These are phyloP conservation scores for Lutjanus argentimaculatus DNA, from an alignment of 2,797 vertebrate species.

Conservation along the genomic window DNA sequence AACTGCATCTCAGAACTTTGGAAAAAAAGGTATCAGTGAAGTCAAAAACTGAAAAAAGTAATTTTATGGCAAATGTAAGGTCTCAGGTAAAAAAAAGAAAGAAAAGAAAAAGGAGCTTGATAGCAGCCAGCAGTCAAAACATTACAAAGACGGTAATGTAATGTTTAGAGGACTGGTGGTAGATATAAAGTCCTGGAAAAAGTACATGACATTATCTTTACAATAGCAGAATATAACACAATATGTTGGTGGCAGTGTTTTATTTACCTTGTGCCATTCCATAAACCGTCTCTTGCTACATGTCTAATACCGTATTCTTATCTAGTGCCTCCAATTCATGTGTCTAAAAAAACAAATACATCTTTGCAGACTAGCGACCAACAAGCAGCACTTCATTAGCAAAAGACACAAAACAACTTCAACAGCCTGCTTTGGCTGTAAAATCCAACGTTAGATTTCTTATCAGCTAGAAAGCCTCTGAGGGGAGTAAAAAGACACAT, in stretches of 20 bases:
- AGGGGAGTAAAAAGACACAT: constrained; percentile 17
- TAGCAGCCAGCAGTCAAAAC: constrained; percentile 5
- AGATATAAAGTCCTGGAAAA: neutral
- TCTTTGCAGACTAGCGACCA: constrained; percentile 15
- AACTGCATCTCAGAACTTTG: constrained; percentile 47
- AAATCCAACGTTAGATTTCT: constrained; percentile 10
- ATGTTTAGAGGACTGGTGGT: neutral
- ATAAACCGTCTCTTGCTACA: constrained; percentile 22
- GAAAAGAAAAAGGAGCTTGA: neutral
- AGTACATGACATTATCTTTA: constrained; percentile 18
- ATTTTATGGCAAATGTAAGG: neutral
- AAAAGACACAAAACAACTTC: constrained; percentile 33
- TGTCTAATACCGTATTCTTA: constrained; percentile 13
- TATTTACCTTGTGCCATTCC: constrained; percentile 27
- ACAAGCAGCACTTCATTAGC: constrained; percentile 37
- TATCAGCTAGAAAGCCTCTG: constrained; percentile 13
- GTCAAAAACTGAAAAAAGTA: constrained; percentile 1
- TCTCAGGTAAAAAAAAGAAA: neutral
- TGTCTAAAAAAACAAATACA: constrained; percentile 14
- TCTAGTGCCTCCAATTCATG: constrained; percentile 21
- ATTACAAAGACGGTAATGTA: neutral
- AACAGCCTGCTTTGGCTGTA: constrained; percentile 13
- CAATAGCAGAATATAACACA: constrained; percentile 44
- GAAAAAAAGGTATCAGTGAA: neutral
- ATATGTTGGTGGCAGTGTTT: constrained; percentile 49